A percentile compares a stretch with the other conserved stretches of the same genome.
These are phyloP conservation scores for Podargus strigoides DNA, from an alignment of 2,797 vertebrate species.

Conservation along the genomic window DNA sequence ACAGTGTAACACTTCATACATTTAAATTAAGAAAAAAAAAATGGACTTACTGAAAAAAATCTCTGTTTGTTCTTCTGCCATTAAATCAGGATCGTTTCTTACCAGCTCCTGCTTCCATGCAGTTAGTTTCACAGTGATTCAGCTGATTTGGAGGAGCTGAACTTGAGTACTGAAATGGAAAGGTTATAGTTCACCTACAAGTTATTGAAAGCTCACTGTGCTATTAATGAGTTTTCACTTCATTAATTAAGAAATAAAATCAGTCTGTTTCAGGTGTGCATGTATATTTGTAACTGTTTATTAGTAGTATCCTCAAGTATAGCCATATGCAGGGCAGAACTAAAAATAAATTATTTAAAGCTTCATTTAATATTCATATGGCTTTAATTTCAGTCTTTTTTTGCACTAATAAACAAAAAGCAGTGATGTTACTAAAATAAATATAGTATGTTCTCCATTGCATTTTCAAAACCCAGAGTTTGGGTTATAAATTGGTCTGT, in stretches of 20 bases:
- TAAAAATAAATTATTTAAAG: slow-evolving; percentile 26
- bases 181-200: neutral
- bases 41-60: neutral
- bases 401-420: slow-evolving; percentile 20
- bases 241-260: slow-evolving; percentile 14
- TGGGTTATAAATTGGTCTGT: neutral
- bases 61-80: neutral
- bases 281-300: neutral
- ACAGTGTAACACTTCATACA: neutral
- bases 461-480: neutral
- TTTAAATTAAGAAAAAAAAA: too few relatives aligned
- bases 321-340: neutral
- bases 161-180: neutral
- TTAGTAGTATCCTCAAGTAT: neutral
- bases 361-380: slow-evolving; percentile 8
- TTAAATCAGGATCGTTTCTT: neutral
- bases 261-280: neutral
- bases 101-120: neutral
- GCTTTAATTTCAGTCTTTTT: neutral
- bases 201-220: neutral
- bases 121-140: slow-evolving; percentile 22
- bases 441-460: neutral
- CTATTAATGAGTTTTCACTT: neutral
- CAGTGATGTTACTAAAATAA: neutral
- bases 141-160: neutral